A percentile compares a stretch with the other conserved stretches of the same genome.
These are phyloP conservation scores for rabbit (Oryctolagus cuniculus) DNA, from an alignment of 2,113 vertebrate species.

Conservation along the genomic window DNA sequence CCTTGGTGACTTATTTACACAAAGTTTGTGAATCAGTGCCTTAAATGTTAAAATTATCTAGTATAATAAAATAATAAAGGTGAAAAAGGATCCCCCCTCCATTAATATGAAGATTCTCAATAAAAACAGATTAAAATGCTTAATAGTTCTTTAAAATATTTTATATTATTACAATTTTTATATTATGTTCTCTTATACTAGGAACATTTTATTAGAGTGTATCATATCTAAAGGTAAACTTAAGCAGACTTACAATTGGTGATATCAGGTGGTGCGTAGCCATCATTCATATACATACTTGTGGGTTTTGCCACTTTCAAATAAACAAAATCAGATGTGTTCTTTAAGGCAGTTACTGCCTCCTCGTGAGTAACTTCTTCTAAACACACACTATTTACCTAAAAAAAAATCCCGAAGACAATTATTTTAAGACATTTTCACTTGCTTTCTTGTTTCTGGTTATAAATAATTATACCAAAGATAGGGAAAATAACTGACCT, in stretches of 20 bases:
- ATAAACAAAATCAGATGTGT: conserved; percentile 98
- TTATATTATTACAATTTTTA: conserved; percentile 23
- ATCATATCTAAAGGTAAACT: conserved; percentile 18
- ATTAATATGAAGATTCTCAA: conserved; percentile 30
- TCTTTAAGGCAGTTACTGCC: conserved; percentile 99
- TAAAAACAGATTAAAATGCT: conserved; percentile 54
- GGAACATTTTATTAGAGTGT: neutral
- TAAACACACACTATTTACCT: conserved; percentile 97
- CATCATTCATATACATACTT: conserved; percentile 97
- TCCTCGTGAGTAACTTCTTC: conserved; percentile 99
- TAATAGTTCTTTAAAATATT: conserved; percentile 34
- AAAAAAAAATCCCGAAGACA: conserved; percentile 49
- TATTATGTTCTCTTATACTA: neutral
- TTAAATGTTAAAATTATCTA: conserved; percentile 17
- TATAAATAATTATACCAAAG: conserved; percentile 34
- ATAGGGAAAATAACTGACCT: neutral
- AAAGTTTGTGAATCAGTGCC: conserved; percentile 44
- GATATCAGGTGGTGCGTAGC: conserved; percentile 95
- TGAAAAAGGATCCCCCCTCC: neutral
- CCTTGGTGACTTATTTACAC: conserved; percentile 57
- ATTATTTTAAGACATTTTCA: conserved; percentile 52
- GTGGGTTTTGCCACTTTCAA: conserved; percentile 98
- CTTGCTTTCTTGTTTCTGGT: conserved; percentile 5
- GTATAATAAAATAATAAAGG: neutral
- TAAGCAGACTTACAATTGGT: conserved; percentile 94